Base-by-base conservation (phyloP, 2,888 invertebrate species). In the Cantharis flavilabris region DNA sequence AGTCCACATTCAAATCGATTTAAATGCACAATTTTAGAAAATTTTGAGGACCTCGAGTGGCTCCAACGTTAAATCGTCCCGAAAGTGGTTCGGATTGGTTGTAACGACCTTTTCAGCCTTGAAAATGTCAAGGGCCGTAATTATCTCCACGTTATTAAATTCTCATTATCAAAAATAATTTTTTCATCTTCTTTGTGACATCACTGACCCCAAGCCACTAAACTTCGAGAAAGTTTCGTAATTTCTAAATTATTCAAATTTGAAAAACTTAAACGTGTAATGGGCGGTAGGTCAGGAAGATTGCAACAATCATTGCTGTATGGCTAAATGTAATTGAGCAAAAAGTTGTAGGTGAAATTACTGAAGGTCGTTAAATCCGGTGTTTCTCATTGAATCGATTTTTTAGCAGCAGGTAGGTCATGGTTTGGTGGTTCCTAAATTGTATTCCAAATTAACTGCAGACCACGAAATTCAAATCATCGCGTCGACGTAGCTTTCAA, bases 291-390 rank as follows among this genome's bases (percentile, higher is more conserved):
- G 65, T 67, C 65, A 26, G 65, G 65, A 67, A 23, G 65, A 67
- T 67, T 67, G 26, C 65, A 67, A 23, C 65, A 67, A 67, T 67
- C 3, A 16, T 16, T 16, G 16, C 64, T 49, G 16, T 62, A 69
- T 64, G 69, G 23, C 20, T 23, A 76, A 70, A 67, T 62, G 9
- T 67, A 67, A 76, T 76, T 72, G 49, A 76, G 69, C 30, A 76
- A 72, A 72, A 72, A 72, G 30, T 72, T 33, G 63, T 72, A 71
- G 64, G 73, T 73, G n/a, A 65, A 76, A 76, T 76, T 67, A 67
- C 23, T 67, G 76, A 73, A 76, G 76, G 76, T 76, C 73, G 69
- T 18, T 70, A 72, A 72, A 72, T 76, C 73, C 71, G 65, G 65
- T 67, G 65, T 23, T 23, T 67, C 20, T 67, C 65, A 67, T 67